Base-by-base conservation (phyloP, 2,797 vertebrate genomes). In the Pyrocephalus nanus region DNA sequence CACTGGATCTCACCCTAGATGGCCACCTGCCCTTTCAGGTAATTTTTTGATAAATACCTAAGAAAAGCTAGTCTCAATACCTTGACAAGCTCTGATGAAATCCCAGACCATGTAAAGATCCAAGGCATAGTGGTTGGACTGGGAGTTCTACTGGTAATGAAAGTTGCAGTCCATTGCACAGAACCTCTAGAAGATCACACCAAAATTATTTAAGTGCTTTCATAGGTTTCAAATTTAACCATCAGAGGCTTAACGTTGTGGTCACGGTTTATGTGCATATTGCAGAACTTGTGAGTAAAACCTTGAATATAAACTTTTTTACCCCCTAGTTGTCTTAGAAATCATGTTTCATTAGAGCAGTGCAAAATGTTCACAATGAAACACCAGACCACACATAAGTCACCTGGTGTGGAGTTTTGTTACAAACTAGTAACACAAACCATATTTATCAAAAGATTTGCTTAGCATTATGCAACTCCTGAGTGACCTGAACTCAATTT, bases 351-450 rank as follows among this genome's bases (percentile, higher is more conserved):
- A 94, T 93, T 93, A 96, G 90, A 90, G 69, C 75, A 72, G 78
- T 90, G 92, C 69, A 95, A 95, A 96, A 94, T 92, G 86, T 96
- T 91, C 85, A 92, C 92, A 93, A 90, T 94, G 94, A 93, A 96
- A 97, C 86, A 94, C 86, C 72, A 95, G 92, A 95, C 92, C 94
- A 97, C 96, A 97, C 96, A 93, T 96, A 96, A 94, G 90, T 93
- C 93, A 96, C 88, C 92, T 87, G 88, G 85, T 93, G 88, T 76
- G 93, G 95, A 96, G 90, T 92, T 96, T 93, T 17, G 88, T 96
- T 96, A 92, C 93, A 95, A 94, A 95, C 72, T 87, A 96, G 70
- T 96, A 96, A 95, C 38, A 19, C 80, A 93, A 93, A 95, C 92
- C 87, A 93, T 92, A 96, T 97, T 96, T 90, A 93, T 94, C 79